Evolutionary conservation across 1,140 invertebrate species (phyloP).

Genomic region (Meloidogyne hapla): DNA sequence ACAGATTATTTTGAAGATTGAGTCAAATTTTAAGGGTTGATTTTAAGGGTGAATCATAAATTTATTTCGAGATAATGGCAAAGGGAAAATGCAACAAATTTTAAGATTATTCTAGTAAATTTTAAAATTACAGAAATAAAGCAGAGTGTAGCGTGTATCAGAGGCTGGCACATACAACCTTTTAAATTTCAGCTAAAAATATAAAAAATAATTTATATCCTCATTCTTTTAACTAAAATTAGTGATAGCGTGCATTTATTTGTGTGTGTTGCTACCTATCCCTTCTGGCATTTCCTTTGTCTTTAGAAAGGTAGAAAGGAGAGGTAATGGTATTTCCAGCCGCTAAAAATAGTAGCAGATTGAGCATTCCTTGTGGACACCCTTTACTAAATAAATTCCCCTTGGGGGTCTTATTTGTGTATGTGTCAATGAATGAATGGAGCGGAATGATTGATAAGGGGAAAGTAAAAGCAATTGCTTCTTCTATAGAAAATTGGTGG

Average conservation of each 20-base stretch:
- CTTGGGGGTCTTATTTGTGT: not conserved
- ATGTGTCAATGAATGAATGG: conserved; percentile 2
- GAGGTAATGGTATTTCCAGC: not conserved
- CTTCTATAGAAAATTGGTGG: not conserved
- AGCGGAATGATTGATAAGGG: not conserved
- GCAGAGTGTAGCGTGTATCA: too few species aligned
- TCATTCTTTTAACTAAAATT: not conserved
- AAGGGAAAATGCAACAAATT: too few species aligned
- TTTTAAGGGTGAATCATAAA: too few species aligned
- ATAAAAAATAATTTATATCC: not conserved
- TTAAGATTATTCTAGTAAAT: too few species aligned
- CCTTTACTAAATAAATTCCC: not conserved
- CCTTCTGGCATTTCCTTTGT: not conserved
- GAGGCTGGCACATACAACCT: too few species aligned
- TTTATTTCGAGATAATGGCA: too few species aligned
- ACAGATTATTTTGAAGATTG: too few species aligned
- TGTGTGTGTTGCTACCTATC: not conserved
- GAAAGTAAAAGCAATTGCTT: not conserved
- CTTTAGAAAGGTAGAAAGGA: not conserved
- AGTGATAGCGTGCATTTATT: not conserved
- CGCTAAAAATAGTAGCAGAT: not conserved
- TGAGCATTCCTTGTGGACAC: not conserved
- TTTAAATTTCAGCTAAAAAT: not conserved
- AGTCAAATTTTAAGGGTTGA: too few species aligned
- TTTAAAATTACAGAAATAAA: too few species aligned